Evolutionary conservation across 2,113 vertebrate genomes (phyloP), one percentile per base, ranked within the genome.

Genomic region (Cyphomyrus discorhynchus): DNA sequence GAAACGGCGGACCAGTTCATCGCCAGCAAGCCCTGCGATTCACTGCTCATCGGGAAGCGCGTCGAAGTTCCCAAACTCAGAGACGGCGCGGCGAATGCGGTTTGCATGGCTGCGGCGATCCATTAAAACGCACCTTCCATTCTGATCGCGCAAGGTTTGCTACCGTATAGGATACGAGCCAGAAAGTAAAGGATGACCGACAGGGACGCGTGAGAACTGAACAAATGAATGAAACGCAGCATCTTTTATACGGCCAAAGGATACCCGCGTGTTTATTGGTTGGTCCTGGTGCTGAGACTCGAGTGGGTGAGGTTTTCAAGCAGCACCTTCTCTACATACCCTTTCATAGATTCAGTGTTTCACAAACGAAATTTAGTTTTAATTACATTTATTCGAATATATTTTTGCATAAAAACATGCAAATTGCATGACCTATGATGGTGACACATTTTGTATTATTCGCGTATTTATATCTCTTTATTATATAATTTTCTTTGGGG

Each of bases 81-180:
- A 9, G 83, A 90, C 74, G 86, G 21, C 11, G 88, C 88, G 13
- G 88, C 39, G 39, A 91, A 77, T 7, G 90, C 86, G 17, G 91
- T 91, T 85, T 93, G 93, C 93, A 93, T 93, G 15, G 86, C 74
- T 56, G 53, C 53, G 31, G 52, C 84, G 50, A 70, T 66, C 58
- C 2, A 24, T 9, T 4, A 77, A 87, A 87, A 27, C 2, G 5
- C 89, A 88, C 74, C 7, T 70, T 84, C 15, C 35, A 31, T 35
- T 45, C n/a, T 52, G 31, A 39, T 11, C 13, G 5, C 31, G 27
- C 11, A 9, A 42, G 53, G 24, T 49, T 5, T 27, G 9, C 17
- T 39, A 10, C 17, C 21, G 31, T 45, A 46, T 86, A 35, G 17
- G 50, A 62, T 62, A 62, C 50, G 39, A 70, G 80, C 46, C 21